Base-by-base conservation (phyloP, 2,113 vertebrate genomes). In the Antidorcas marsupialis region DNA sequence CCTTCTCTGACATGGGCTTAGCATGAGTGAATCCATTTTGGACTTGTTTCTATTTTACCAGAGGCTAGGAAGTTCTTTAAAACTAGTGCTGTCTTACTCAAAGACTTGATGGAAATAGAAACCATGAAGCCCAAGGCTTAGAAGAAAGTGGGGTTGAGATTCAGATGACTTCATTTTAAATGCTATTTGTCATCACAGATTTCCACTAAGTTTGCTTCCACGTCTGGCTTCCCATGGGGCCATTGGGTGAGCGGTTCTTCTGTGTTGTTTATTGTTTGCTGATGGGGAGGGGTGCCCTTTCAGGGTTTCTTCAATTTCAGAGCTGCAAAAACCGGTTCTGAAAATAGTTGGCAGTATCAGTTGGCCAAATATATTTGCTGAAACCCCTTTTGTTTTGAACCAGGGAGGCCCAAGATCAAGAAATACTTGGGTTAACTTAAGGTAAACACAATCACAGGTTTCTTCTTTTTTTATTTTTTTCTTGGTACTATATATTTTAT, bases 311-410 rank as follows among this genome's bases (percentile, higher is more conserved):
- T 85, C 87, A 33, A 23, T 92, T 94, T 92, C 62, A 50, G 2
- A 82, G 71, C 67, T 55, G 53, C 33, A 82, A 91, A 96, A 89
- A 50, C 12, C 2, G 1, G 45, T 55, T 96, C 84, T 76, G 50
- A 89, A 95, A 86, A 67, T 59, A 79, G 64, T 90, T 84, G 87
- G 89, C 27, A 33, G 8, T 33, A 47, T 62, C 19, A 16, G 3
- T 27, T 89, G 76, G 21, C n/a, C 87, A 78, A 59, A 39, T 94
- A 1, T 87, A 13, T 95, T 86, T 95, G 45, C 50, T 43, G 83
- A 91, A 96, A 85, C 11, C 7, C 4, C 3, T 90, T 96, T 95
- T 94, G 30, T 92, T 93, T 89, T 96, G 79, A 92, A 83, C n/a
- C 87, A 84, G 7, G 50, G 84, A 93, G 30, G 10, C 7, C 39